Evolutionary conservation across 1,140 invertebrate species (phyloP).

Genomic region (Eumaeus atala): DNA sequence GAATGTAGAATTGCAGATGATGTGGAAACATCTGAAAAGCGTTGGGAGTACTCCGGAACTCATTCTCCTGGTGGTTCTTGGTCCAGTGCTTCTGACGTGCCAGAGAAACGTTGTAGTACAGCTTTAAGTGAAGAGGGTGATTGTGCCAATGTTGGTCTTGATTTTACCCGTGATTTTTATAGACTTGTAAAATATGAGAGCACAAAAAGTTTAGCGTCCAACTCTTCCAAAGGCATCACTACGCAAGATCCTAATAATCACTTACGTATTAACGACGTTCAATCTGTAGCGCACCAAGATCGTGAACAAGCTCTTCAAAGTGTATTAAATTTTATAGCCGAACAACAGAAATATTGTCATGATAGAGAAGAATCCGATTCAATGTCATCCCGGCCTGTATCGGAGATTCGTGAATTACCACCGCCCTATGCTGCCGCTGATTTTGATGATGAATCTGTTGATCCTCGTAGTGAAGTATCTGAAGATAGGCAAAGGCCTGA

Average conservation of each 20-base stretch:
- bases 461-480: constrained; percentile 61
- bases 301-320: constrained; percentile 82
- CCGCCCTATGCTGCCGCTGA: constrained; percentile 65
- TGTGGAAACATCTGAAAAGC: constrained; percentile 55
- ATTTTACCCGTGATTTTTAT: constrained; percentile 86
- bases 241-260: constrained; percentile 61
- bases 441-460: constrained; percentile 64
- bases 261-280: constrained; percentile 62
- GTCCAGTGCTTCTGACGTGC: constrained; percentile 76
- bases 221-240: constrained; percentile 78
- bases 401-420: constrained; percentile 68
- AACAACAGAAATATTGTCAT: constrained; percentile 82
- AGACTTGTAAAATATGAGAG: constrained; percentile 86
- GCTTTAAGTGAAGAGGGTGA: constrained; percentile 80
- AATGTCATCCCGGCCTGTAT: constrained; percentile 70
- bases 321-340: constrained; percentile 83
- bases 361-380: constrained; percentile 75
- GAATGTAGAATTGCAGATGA: constrained; percentile 63
- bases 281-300: constrained; percentile 71
- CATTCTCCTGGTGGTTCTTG: constrained; percentile 79
- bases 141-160: constrained; percentile 80
- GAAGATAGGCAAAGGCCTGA: constrained; percentile 63
- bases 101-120: constrained; percentile 80
- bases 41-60: constrained; percentile 71
- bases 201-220: constrained; percentile 85